phyloP scores from a whole-genome alignment of 2,113 vertebrate genomes.

The Apistogramma diplotaenia region DNA sequence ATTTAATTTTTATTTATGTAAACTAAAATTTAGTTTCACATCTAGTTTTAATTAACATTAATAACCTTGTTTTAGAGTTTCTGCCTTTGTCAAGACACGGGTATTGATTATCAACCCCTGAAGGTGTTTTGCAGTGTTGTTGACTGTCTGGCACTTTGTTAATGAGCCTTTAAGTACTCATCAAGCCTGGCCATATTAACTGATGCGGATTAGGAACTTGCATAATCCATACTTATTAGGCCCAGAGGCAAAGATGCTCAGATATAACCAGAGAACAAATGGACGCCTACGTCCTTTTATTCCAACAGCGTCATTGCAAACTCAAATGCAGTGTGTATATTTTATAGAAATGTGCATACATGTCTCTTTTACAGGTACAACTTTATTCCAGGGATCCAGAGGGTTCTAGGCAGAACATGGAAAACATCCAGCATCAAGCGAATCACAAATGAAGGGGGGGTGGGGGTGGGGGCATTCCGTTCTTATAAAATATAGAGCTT shows the following conservation, averaged over 20 bases:
- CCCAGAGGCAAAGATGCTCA: not conserved
- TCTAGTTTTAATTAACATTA: not conserved
- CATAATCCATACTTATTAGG: not conserved
- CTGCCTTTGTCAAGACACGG: not conserved
- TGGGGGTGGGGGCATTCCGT: conserved; percentile 63
- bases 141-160: not conserved
- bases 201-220: not conserved
- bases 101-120: not conserved
- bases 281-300: not conserved
- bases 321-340: conserved; percentile 21
- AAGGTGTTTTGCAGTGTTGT: not conserved
- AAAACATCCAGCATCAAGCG: conserved; percentile 65
- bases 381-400: conserved; percentile 73
- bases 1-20: not conserved
- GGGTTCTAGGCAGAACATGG: conserved; percentile 61
- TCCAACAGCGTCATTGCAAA: not conserved
- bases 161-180: conserved; percentile 1
- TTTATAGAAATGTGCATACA: conserved; percentile 66
- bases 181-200: not conserved
- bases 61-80: not conserved
- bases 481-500: conserved; percentile 85
- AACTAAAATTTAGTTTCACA: no score
- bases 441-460: conserved; percentile 68
- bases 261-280: not conserved
- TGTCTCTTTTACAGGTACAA: conserved; percentile 67